Evolutionary conservation across 2,888 invertebrate genomes (phyloP), one percentile per base, ranked within the genome.

Genomic region (Zhuqinia jingwanae): DNA sequence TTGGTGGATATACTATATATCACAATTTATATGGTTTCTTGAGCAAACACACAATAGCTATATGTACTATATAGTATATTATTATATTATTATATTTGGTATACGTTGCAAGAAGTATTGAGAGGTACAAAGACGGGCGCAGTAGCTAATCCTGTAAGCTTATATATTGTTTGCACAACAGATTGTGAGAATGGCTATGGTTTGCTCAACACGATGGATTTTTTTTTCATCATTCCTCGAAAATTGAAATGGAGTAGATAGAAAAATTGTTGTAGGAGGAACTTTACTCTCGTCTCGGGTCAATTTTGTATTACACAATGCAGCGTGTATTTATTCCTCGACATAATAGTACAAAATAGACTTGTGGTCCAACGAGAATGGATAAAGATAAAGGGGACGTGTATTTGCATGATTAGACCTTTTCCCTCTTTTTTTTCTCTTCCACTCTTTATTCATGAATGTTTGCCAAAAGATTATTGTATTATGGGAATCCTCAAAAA

Each of bases 131-230:
- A n/a, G n/a, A n/a, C n/a, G n/a, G n/a, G n/a, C n/a, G n/a, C n/a
- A n/a, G n/a, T n/a, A n/a, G n/a, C n/a, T n/a, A n/a, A n/a, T n/a
- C n/a, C n/a, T n/a, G n/a, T n/a, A n/a, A n/a, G n/a, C n/a, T n/a
- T n/a, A n/a, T n/a, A n/a, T 45, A n/a, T 70, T 70, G 70, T 73
- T 73, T 73, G 73, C 10, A 73, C 73, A 73, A 73, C 73, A 73
- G 73, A 45, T 73, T 73, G 50, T 50, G 50, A 53, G 50, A 73
- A 73, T 73, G 47, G 73, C 27, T 22, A 22, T n/a, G 50, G 25
- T n/a, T 22, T 73, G 25, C 58, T 58, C 3, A 22, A n/a, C n/a
- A n/a, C n/a, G n/a, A 58, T 25, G 58, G 58, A 58, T 58, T 58
- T 25, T n/a, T n/a, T n/a, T 58, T 58, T 58, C 58, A 58, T 58